Evolutionary conservation across 2,797 vertebrate species (phyloP).

Genomic region (Setipinna tenuifilis): DNA sequence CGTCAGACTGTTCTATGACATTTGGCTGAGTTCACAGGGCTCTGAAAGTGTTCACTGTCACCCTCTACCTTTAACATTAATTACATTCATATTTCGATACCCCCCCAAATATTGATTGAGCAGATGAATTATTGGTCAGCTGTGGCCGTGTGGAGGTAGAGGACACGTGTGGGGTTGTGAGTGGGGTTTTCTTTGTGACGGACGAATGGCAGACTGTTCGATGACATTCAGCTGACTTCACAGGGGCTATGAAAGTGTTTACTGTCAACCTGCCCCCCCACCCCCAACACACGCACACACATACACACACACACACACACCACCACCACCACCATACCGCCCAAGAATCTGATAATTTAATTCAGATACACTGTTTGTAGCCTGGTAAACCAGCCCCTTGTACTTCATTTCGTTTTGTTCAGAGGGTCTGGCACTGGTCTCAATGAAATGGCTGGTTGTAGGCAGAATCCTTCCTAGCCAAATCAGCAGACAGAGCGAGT

Average conservation of each 20-base stretch:
- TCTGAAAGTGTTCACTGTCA: background rate
- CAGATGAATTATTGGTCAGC: constrained; percentile 73
- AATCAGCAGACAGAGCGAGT: no score
- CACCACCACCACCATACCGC: background rate
- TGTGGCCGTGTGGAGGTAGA: constrained; percentile 61
- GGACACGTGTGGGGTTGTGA: constrained; percentile 58
- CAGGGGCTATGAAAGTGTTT: background rate
- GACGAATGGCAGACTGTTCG: constrained; percentile 22
- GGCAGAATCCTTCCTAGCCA: no score
- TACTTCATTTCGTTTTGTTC: no score
- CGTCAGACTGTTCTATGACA: constrained; percentile 8
- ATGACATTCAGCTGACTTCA: constrained; percentile 55
- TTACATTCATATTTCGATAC: no score
- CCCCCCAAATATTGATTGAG: no score
- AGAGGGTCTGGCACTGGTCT: no score
- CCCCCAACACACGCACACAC: no score
- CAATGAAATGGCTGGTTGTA: no score
- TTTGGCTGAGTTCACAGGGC: constrained; percentile 55
- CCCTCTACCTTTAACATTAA: no score
- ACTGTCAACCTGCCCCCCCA: background rate
- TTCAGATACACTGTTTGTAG: no score
- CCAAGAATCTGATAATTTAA: background rate
- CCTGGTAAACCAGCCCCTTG: no score
- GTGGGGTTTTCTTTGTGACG: constrained; percentile 66
- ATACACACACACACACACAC: no score